Conservation (phyloP, 2,888 invertebrate genomes). For the Gibbula magus region DNA sequence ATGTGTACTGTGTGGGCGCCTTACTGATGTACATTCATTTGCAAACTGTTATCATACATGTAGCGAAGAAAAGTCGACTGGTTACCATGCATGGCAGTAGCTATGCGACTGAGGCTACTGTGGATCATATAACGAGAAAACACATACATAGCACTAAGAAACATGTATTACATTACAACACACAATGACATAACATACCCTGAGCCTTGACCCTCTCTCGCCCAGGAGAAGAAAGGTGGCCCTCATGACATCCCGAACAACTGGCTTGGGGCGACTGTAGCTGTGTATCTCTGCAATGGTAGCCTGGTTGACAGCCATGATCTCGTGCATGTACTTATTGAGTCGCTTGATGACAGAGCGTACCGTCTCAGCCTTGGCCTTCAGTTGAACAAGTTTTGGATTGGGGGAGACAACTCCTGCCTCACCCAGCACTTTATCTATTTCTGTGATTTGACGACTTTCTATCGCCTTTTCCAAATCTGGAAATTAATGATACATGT, state of each 20-base stretch:
- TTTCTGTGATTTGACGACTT: constrained; percentile 43
- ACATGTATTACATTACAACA: neutral
- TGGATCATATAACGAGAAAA: no score
- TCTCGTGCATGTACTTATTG: constrained; percentile 42
- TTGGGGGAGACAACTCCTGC: constrained; percentile 42
- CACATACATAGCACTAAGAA: no score
- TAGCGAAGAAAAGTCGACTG: no score
- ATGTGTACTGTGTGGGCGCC: neutral
- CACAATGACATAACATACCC: constrained; percentile 28
- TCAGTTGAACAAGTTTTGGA: constrained; percentile 32
- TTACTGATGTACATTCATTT: neutral
- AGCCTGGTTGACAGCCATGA: constrained; percentile 52
- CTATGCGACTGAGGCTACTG: no score
- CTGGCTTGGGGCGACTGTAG: constrained; percentile 52
- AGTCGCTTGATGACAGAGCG: constrained; percentile 34
- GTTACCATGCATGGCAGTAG: no score
- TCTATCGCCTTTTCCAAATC: constrained; percentile 46
- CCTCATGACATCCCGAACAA: constrained; percentile 53
- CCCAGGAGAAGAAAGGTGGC: constrained; percentile 60
- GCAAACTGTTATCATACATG: no score
- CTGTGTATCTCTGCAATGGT: constrained; percentile 61
- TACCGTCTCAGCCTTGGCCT: constrained; percentile 34
- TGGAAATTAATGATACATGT: neutral
- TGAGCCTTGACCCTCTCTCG: constrained; percentile 38
- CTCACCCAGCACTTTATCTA: constrained; percentile 47